Conservation (phyloP, 1,140 invertebrate species). For the Teleogryllus occipitalis region DNA sequence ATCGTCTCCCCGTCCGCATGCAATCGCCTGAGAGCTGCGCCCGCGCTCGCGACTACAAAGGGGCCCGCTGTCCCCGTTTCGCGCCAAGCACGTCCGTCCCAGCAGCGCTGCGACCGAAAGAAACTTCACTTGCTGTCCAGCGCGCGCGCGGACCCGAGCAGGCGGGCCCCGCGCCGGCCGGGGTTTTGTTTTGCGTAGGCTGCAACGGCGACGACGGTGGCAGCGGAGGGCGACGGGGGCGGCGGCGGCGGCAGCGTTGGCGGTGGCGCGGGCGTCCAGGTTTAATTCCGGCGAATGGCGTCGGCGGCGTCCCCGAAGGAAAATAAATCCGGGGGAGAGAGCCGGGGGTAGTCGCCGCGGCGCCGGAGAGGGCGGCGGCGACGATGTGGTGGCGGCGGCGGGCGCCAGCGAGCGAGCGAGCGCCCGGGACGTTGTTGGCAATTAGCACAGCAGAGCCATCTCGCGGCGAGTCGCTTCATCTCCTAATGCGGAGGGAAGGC, state of each 20-base stretch:
- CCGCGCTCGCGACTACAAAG: background rate
- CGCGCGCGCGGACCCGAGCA: no score
- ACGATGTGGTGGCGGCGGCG: background rate
- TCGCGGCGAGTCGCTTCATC: background rate
- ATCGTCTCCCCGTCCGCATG: background rate
- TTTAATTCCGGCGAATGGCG: constrained; percentile 3
- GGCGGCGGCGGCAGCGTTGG: no score
- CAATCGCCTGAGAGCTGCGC: background rate
- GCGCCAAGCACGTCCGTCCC: no score
- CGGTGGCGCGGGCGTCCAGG: background rate
- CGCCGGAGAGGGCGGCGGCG: background rate
- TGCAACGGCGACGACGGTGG: no score
- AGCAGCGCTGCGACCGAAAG: background rate
- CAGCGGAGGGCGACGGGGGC: no score
- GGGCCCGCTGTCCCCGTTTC: background rate
- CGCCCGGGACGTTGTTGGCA: background rate
- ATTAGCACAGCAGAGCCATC: constrained; percentile 3
- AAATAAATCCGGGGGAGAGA: constrained; percentile 3
- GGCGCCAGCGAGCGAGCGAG: background rate
- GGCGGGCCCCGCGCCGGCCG: no score
- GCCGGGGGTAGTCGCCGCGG: background rate
- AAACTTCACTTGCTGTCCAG: background rate
- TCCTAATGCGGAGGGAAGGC: background rate
- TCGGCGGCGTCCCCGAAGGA: background rate
- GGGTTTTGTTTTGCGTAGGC: background rate